These are phyloP conservation scores for Drosophila paramelanica DNA, from an alignment of 2,888 invertebrate species.

Conservation along the genomic window DNA sequence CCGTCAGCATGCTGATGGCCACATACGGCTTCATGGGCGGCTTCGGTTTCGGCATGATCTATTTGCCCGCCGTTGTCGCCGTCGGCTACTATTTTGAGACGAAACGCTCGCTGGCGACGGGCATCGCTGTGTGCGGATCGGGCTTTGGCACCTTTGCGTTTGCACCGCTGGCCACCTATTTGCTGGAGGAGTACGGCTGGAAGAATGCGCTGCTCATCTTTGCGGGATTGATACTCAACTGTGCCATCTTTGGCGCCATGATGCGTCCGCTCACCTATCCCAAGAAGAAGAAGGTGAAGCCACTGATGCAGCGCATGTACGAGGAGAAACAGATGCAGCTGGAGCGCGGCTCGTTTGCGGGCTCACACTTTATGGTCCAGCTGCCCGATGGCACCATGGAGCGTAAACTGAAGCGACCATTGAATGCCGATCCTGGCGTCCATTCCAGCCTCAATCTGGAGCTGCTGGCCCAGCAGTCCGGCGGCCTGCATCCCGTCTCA, in stretches of 20 bases:
- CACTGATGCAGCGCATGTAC: constrained; percentile 95
- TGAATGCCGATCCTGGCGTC: constrained; percentile 96
- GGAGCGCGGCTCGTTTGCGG: constrained; percentile 95
- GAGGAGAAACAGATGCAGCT: constrained; percentile 96
- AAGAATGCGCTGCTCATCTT: constrained; percentile 95
- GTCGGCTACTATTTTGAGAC: constrained; percentile 99
- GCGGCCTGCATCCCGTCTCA: constrained; percentile 92
- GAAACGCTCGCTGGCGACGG: constrained; percentile 96
- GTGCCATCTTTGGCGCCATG: constrained; percentile 92
- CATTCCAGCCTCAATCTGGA: constrained; percentile 96
- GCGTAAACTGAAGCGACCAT: constrained; percentile 93
- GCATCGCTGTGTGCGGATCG: constrained; percentile 97
- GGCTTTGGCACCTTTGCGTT: constrained; percentile 98
- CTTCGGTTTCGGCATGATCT: constrained; percentile 96
- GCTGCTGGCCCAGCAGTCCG: constrained; percentile 88
- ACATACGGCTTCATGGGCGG: constrained; percentile 97
- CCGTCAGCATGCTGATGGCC: constrained; percentile 95
- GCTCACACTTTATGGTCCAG: constrained; percentile 94
- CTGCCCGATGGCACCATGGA: constrained; percentile 96
- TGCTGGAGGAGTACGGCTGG: constrained; percentile 94
- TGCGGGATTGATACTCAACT: constrained; percentile 96
- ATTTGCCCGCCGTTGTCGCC: constrained; percentile 97
- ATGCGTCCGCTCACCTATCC: constrained; percentile 85
- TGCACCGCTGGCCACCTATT: constrained; percentile 93
- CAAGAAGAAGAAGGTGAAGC: constrained; percentile 87